phyloP scores from a whole-genome alignment of 2,797 vertebrate genomes.

The Limnodromus scolopaceus region DNA sequence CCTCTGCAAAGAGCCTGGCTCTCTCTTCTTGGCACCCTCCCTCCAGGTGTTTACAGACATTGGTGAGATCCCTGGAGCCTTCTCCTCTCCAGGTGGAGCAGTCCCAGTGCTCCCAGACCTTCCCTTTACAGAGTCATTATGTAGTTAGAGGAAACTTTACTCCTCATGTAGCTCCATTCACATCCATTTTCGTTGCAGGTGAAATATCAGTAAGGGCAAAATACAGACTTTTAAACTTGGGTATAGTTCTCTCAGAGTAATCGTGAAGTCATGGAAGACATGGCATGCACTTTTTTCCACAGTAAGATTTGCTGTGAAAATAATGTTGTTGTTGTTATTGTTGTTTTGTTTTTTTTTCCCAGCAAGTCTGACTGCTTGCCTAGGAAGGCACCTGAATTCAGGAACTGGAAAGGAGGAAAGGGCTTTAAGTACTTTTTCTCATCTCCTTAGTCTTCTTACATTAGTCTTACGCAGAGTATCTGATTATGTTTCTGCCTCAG shows the following conservation, averaged over 20 bases:
- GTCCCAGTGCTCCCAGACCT: neutral
- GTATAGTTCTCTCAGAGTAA: neutral
- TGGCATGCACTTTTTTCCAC: neutral
- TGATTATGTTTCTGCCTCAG: neutral
- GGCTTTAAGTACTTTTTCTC: neutral
- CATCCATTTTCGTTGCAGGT: neutral
- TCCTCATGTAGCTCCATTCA: neutral
- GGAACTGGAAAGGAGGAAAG: neutral
- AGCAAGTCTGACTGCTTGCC: neutral
- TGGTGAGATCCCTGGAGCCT: neutral
- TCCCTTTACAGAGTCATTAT: neutral
- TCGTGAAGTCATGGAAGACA: neutral
- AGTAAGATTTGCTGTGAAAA: neutral
- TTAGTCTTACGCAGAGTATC: neutral
- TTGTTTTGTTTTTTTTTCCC: too few relatives aligned
- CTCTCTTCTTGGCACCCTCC: neutral
- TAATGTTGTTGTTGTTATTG: too few relatives aligned
- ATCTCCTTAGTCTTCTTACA: neutral
- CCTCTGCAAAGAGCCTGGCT: neutral
- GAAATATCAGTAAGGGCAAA: neutral
- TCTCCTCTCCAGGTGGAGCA: too few relatives aligned
- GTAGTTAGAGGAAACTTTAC: neutral
- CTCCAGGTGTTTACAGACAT: too few relatives aligned
- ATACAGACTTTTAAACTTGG: neutral
- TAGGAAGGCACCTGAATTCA: neutral